These are phyloP conservation scores for Apodemus agrarius DNA, from an alignment of 2,797 vertebrate species.

Conservation along the genomic window DNA sequence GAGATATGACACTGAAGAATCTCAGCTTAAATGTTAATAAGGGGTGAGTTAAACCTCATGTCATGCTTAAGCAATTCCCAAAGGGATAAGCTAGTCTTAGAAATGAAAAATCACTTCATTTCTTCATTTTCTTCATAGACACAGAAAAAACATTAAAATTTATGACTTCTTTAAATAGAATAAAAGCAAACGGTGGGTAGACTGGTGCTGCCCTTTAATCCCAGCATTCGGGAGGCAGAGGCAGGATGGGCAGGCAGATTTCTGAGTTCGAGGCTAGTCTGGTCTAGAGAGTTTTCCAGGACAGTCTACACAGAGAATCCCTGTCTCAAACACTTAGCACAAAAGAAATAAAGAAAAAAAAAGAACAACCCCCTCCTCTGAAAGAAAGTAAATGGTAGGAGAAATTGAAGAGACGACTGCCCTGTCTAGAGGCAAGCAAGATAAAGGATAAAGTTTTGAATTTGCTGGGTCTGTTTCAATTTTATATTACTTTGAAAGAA, in stretches of 20 bases:
- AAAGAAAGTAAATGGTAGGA: background rate
- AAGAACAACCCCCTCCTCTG: background rate
- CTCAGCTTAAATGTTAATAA: background rate
- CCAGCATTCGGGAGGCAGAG: background rate
- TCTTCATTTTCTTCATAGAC: no score
- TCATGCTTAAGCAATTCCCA: background rate
- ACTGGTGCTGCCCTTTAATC: background rate
- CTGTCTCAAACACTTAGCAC: background rate
- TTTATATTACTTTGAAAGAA: conserved; percentile 33
- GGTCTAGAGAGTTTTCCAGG: background rate
- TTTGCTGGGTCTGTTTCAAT: conserved; percentile 20
- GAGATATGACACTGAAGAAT: background rate
- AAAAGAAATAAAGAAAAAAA: background rate
- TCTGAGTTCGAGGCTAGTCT: background rate
- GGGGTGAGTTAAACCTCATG: background rate
- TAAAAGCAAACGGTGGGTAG: background rate
- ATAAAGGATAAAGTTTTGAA: conserved; percentile 1
- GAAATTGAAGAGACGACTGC: background rate
- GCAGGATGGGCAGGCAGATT: background rate
- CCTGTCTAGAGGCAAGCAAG: background rate
- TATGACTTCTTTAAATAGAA: background rate
- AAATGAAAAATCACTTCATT: background rate
- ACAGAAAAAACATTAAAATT: background rate
- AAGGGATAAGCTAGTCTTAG: background rate
- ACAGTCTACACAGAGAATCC: background rate